A percentile compares a stretch with the other conserved stretches of the same genome.
phyloP scores from a whole-genome alignment of 2,888 invertebrate genomes.

The Epinotia bilunana region DNA sequence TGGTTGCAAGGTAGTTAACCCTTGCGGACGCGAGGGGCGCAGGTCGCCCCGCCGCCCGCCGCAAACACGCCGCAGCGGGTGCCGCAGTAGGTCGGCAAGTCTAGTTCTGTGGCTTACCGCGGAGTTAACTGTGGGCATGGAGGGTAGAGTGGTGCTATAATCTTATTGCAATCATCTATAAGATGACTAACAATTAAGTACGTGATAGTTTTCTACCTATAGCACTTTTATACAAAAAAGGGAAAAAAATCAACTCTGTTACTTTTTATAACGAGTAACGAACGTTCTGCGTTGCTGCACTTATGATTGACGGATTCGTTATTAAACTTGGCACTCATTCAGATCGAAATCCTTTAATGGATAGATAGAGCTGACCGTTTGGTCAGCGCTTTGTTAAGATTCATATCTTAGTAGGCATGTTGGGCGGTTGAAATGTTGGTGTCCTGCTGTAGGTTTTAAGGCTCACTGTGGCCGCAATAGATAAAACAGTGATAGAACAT shows the following conservation, averaged over 20 bases:
- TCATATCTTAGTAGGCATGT: background rate
- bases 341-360: background rate
- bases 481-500: conserved; percentile 86
- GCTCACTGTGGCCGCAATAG: conserved; percentile 71
- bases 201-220: background rate
- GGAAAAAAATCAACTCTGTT: too few species aligned
- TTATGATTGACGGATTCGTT: background rate
- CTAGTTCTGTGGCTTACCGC: background rate
- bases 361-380: background rate
- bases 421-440: background rate
- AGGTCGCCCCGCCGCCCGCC: conserved; percentile 72
- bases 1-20: conserved; percentile 81
- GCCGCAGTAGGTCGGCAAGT: conserved; percentile 25
- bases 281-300: background rate
- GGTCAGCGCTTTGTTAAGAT: background rate
- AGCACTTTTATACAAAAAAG: background rate
- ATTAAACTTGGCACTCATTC: background rate
- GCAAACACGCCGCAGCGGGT: conserved; percentile 41
- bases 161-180: background rate
- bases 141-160: background rate
- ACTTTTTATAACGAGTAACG: background rate
- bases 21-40: conserved; percentile 67
- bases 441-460: conserved; percentile 39
- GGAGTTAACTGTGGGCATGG: background rate
- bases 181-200: background rate